Conservation (phyloP, 23 tunicate species). For the Ascidia mentula region DNA sequence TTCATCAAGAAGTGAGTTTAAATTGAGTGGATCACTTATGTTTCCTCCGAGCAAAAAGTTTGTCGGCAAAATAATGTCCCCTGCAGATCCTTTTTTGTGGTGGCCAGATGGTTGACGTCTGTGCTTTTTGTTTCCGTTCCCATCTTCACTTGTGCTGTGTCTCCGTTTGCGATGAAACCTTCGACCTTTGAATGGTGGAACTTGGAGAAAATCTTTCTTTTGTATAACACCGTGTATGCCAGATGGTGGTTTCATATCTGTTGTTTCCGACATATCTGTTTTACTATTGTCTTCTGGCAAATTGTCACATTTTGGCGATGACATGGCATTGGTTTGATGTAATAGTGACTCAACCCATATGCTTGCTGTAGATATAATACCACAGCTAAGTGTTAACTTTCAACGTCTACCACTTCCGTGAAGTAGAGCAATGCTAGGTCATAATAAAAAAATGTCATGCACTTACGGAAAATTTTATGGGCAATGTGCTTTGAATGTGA, state of each 20-base stretch:
- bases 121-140: constrained; percentile 17
- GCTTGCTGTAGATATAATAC: too few relatives aligned
- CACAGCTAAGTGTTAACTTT: too few relatives aligned
- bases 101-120: constrained; percentile 35
- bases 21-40: constrained; percentile 75
- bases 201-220: background rate
- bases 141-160: constrained; percentile 51
- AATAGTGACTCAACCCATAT: too few relatives aligned
- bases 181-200: constrained; percentile 10
- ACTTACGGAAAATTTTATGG: too few relatives aligned
- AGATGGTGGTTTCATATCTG: background rate
- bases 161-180: constrained; percentile 34
- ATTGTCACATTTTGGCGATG: background rate
- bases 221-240: background rate
- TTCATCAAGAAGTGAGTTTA: constrained; percentile 86
- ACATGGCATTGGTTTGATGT: too few relatives aligned
- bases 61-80: constrained; percentile 70
- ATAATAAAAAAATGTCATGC: too few relatives aligned
- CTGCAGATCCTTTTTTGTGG: constrained; percentile 37
- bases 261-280: background rate
- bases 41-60: constrained; percentile 86
- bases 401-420: too few relatives aligned
- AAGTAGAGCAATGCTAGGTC: too few relatives aligned
- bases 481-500: too few relatives aligned
- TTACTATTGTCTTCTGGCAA: background rate